Conservation (phyloP, 64 coral and sea anemone genomes). For the Actinia equina region DNA sequence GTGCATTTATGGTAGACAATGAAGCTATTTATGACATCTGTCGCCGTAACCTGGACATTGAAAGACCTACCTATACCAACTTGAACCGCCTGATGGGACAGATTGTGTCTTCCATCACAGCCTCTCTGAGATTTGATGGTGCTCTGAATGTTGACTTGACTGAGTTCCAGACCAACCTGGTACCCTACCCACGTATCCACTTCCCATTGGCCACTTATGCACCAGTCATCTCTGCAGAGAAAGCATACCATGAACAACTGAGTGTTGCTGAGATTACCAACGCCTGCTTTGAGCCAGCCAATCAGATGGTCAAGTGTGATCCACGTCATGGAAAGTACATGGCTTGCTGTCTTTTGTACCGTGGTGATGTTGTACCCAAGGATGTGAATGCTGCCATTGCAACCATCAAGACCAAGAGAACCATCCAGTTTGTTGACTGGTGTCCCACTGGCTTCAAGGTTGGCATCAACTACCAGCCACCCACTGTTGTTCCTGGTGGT, state of each 20-base stretch:
- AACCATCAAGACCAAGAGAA: no score
- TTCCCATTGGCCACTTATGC: slow-evolving; percentile 23
- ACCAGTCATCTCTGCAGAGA: slow-evolving; percentile 30
- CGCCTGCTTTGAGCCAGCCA: no score
- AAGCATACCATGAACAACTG: neutral
- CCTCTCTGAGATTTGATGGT: slow-evolving; percentile 2
- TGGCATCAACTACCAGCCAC: no score
- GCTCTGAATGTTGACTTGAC: slow-evolving; percentile 25
- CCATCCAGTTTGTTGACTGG: no score
- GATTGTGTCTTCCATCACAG: slow-evolving; percentile 19
- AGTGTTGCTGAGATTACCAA: neutral
- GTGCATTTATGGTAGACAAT: slow-evolving; percentile 22
- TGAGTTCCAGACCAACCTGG: slow-evolving; percentile 34
- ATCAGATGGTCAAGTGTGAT: slow-evolving; percentile 12
- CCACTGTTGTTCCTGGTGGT: no score
- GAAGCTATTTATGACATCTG: neutral
- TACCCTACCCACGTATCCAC: slow-evolving; percentile 25
- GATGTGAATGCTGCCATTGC: no score
- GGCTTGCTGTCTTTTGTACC: no score
- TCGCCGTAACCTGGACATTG: slow-evolving; percentile 21
- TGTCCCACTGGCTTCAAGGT: no score
- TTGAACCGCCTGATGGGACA: slow-evolving; percentile 15
- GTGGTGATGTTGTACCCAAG: no score
- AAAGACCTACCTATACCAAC: slow-evolving; percentile 32
- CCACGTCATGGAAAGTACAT: no score